These are phyloP conservation scores for Drosophila subobscura DNA, from an alignment of 1,140 invertebrate genomes.

Conservation along the genomic window DNA sequence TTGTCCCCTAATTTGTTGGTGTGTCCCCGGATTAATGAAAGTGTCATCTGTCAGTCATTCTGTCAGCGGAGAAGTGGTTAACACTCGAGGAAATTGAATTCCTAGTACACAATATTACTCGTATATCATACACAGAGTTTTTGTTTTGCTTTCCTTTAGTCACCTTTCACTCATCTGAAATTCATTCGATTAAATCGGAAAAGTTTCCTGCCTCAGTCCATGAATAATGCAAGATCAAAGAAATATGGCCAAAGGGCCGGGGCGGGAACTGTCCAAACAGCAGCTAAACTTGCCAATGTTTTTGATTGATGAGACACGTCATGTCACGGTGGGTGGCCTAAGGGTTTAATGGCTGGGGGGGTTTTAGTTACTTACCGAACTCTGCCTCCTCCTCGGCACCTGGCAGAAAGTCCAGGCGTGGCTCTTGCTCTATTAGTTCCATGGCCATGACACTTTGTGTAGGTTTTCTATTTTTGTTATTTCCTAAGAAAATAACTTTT, in stretches of 20 bases:
- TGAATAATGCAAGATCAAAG: slow-evolving; percentile 35
- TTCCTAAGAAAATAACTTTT: slow-evolving; percentile 12
- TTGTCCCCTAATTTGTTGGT: too few species aligned
- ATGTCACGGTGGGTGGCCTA: slow-evolving; percentile 17
- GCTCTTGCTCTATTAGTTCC: slow-evolving; percentile 48
- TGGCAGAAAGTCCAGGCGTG: slow-evolving; percentile 57
- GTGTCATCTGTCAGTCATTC: slow-evolving; percentile 32
- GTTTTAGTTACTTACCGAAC: slow-evolving; percentile 54
- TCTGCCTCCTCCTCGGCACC: slow-evolving; percentile 70
- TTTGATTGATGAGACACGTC: slow-evolving; percentile 44
- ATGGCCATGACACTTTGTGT: slow-evolving; percentile 35
- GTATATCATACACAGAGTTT: not conserved
- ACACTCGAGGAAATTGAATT: slow-evolving; percentile 34
- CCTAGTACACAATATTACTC: slow-evolving; percentile 4
- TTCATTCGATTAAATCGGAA: not conserved
- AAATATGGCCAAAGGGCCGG: slow-evolving; percentile 5
- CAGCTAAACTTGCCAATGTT: slow-evolving; percentile 28
- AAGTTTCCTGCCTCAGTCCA: not conserved
- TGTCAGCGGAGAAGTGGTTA: not conserved
- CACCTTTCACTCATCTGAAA: slow-evolving; percentile 1
- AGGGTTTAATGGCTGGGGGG: slow-evolving; percentile 33
- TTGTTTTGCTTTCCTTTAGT: not conserved
- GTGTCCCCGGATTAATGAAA: slow-evolving; percentile 26
- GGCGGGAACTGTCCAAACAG: slow-evolving; percentile 8
- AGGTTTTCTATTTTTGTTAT: slow-evolving; percentile 4